Evolutionary conservation across 2,888 invertebrate genomes (phyloP).

Genomic region (Eumerus sabulonum): DNA sequence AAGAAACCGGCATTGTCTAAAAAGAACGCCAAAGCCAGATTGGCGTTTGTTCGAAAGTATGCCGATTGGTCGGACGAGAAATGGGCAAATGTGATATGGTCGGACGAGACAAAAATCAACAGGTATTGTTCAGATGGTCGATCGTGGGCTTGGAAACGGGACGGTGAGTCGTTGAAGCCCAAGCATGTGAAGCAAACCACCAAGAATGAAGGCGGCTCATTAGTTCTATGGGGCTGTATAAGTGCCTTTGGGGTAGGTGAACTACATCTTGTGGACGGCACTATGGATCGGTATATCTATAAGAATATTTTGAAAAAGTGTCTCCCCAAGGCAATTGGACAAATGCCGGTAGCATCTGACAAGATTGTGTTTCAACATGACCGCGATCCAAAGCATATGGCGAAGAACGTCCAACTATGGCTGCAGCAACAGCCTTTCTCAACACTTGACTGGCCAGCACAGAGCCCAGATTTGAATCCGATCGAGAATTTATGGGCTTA

Average conservation of each 20-base stretch:
- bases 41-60: slow-evolving; percentile 41
- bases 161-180: slow-evolving; percentile 51
- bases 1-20: slow-evolving; percentile 54
- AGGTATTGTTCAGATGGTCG: slow-evolving; percentile 56
- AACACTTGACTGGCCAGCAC: slow-evolving; percentile 54
- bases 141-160: slow-evolving; percentile 57
- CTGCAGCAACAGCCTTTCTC: slow-evolving; percentile 36
- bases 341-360: neutral
- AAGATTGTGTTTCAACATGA: slow-evolving; percentile 52
- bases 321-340: slow-evolving; percentile 19
- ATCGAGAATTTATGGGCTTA: slow-evolving; percentile 62
- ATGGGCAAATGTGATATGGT: slow-evolving; percentile 48
- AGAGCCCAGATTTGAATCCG: slow-evolving; percentile 58
- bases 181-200: slow-evolving; percentile 54
- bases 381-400: slow-evolving; percentile 60
- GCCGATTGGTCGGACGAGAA: slow-evolving; percentile 29
- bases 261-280: slow-evolving; percentile 36
- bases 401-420: slow-evolving; percentile 48
- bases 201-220: slow-evolving; percentile 44
- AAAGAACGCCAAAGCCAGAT: slow-evolving; percentile 52
- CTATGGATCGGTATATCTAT: slow-evolving; percentile 54
- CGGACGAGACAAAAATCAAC: slow-evolving; percentile 58
- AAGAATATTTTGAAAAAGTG: slow-evolving; percentile 31
- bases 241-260: slow-evolving; percentile 54
- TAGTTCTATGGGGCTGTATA: slow-evolving; percentile 57